phyloP scores from a whole-genome alignment of 2,888 invertebrate genomes.

The Drosophila conformis region DNA sequence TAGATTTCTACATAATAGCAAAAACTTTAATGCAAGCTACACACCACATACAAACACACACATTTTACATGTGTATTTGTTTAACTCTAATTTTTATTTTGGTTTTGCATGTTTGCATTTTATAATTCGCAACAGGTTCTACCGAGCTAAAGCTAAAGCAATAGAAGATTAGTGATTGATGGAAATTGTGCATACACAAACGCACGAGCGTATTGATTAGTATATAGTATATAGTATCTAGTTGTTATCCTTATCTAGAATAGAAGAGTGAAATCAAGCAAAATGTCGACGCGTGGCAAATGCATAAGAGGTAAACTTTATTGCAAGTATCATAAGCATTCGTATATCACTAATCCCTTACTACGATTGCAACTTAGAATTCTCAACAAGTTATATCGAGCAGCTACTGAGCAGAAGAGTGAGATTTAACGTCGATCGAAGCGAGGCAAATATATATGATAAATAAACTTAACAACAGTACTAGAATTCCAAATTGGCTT shows the following conservation, averaged over 20 bases:
- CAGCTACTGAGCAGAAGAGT: background rate
- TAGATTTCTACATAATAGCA: slow-evolving; percentile 3
- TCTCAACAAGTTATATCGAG: background rate
- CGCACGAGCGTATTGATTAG: background rate
- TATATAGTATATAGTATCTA: background rate
- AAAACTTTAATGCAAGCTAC: slow-evolving; percentile 1
- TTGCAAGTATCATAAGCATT: background rate
- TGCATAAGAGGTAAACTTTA: background rate
- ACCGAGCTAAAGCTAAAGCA: background rate
- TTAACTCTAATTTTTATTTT: slow-evolving; percentile 1
- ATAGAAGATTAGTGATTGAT: background rate
- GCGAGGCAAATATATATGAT: background rate
- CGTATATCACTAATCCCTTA: background rate
- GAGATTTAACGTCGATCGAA: no score
- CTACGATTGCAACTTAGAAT: background rate
- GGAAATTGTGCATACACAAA: background rate
- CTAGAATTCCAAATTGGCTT: no score
- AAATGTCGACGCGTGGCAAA: background rate
- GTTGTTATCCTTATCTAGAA: background rate
- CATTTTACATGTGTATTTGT: background rate
- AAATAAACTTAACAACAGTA: background rate
- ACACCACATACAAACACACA: background rate
- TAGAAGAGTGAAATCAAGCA: background rate
- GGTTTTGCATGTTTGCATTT: background rate
- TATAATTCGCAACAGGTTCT: background rate